Evolutionary conservation across 2,797 vertebrate species (phyloP).

Genomic region (Heliangelus exortis): DNA sequence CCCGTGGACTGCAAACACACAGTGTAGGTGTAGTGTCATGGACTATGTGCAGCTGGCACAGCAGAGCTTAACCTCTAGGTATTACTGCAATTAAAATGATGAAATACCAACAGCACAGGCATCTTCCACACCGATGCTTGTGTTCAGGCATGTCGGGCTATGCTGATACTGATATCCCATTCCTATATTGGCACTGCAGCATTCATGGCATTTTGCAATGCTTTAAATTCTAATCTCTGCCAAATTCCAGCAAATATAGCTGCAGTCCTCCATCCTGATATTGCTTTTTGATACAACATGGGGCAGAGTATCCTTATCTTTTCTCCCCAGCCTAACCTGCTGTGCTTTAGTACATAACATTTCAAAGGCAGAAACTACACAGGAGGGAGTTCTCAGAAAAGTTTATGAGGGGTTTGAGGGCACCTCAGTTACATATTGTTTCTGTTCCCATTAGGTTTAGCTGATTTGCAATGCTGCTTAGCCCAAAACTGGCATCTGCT

Average conservation of each 20-base stretch:
- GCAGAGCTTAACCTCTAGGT: not conserved
- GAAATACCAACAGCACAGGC: constrained; percentile 7
- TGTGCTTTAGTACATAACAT: not conserved
- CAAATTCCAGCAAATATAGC: not conserved
- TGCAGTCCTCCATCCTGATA: not conserved
- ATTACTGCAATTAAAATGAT: constrained; percentile 37
- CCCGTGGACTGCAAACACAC: not conserved
- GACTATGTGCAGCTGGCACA: not conserved
- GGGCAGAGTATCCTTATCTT: not conserved
- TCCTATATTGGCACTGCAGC: not conserved
- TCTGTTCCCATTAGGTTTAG: not conserved
- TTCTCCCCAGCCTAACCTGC: not conserved
- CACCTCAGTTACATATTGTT: not conserved
- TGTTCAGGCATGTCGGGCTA: constrained; percentile 30
- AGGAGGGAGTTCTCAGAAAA: not conserved
- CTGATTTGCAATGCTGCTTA: not conserved
- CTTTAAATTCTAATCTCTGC: not conserved
- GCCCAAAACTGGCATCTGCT: not conserved
- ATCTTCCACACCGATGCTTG: not conserved
- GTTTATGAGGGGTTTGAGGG: not conserved
- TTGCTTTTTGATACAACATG: not conserved
- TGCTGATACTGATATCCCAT: not conserved
- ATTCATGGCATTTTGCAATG: not conserved
- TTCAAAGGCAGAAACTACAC: constrained; percentile 8
- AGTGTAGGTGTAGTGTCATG: not conserved